Percentiles rank a stretch among this genome's conserved stretches.
Evolutionary conservation across 2,113 vertebrate species (phyloP).

Genomic region (Pachyramphus minor): DNA sequence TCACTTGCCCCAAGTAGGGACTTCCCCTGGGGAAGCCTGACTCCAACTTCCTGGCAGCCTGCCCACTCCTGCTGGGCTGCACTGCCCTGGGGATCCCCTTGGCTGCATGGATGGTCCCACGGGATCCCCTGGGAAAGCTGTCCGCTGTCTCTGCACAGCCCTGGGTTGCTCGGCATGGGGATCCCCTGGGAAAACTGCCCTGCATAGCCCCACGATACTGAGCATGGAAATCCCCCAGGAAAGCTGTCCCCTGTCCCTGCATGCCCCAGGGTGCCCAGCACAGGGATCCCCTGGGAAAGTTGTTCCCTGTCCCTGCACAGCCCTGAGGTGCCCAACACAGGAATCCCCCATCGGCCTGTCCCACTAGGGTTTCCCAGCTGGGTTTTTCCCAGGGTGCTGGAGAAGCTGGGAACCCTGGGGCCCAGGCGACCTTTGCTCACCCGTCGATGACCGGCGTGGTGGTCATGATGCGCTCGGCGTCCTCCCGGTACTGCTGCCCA

Average conservation of each 20-base stretch:
- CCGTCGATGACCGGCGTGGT: constrained; percentile 81
- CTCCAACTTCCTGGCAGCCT: neutral
- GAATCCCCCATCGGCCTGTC: neutral
- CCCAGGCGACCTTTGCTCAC: constrained; percentile 63
- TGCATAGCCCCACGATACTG: too few relatives aligned
- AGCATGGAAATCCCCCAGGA: neutral
- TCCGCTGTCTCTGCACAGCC: neutral
- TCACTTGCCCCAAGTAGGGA: accelerated
- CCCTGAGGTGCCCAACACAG: accelerated
- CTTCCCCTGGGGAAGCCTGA: neutral
- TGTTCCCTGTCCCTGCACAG: neutral
- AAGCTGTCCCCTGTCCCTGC: neutral
- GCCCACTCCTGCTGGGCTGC: accelerated
- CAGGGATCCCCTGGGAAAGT: neutral
- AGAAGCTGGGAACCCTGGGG: accelerated
- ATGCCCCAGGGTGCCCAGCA: neutral
- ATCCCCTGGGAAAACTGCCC: neutral
- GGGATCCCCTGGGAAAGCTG: neutral
- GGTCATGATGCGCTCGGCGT: constrained; percentile 76
- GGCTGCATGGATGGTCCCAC: accelerated
- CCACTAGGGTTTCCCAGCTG: neutral
- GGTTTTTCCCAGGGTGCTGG: neutral
- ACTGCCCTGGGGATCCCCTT: neutral
- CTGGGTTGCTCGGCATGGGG: neutral
- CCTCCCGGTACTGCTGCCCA: constrained; percentile 13